Evolutionary conservation across 2,113 vertebrate species (phyloP).

Genomic region (Elephas maximus): DNA sequence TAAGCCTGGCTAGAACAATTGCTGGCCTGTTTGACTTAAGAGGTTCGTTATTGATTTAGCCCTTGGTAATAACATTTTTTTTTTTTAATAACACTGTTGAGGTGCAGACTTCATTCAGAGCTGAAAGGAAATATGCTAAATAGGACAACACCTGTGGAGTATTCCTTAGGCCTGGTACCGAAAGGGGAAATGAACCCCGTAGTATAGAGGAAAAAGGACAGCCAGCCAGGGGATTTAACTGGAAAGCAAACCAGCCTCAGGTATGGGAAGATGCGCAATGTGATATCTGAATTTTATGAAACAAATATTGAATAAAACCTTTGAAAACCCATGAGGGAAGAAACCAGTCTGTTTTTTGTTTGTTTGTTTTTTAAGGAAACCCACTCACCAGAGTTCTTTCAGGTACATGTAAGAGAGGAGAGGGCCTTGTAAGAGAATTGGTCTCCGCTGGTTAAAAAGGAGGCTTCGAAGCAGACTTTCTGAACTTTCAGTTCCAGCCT

Average conservation of each 20-base stretch:
- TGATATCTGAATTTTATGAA: constrained; percentile 18
- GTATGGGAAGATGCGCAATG: background rate
- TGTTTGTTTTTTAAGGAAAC: constrained; percentile 39
- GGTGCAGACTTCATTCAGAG: constrained; percentile 14
- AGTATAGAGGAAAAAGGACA: constrained; percentile 37
- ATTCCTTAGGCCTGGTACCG: constrained; percentile 7
- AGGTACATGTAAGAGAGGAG: background rate
- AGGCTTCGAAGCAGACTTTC: constrained; percentile 44
- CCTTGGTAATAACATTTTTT: background rate
- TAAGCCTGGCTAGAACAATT: constrained; percentile 53
- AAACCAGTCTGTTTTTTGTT: background rate
- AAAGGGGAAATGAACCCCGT: constrained; percentile 3
- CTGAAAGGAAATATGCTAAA: constrained; percentile 55
- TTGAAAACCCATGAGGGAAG: constrained; percentile 48
- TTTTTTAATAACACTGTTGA: background rate
- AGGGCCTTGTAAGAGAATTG: background rate
- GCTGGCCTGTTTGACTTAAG: constrained; percentile 58
- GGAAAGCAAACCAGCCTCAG: constrained; percentile 60
- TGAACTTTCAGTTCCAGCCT: background rate
- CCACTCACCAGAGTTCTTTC: constrained; percentile 20
- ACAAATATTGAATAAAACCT: constrained; percentile 74
- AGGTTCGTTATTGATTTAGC: constrained; percentile 52
- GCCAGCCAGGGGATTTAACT: background rate
- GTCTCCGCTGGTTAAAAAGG: constrained; percentile 30
- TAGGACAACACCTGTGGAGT: constrained; percentile 50